These are phyloP conservation scores for Cavia porcellus DNA, from an alignment of 2,113 vertebrate genomes.

Conservation along the genomic window DNA sequence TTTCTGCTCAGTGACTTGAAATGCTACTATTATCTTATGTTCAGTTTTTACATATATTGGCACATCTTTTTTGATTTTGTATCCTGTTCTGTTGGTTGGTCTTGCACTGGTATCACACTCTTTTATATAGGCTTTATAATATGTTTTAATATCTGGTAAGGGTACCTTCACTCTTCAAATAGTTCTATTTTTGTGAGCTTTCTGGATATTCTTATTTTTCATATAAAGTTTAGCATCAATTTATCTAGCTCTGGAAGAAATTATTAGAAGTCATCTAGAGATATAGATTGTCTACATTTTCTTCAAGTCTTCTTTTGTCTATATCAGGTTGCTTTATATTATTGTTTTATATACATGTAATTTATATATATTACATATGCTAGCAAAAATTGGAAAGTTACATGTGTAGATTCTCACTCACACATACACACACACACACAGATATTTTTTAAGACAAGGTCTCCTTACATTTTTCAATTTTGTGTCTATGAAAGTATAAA, in stretches of 20 bases:
- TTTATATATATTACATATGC: neutral
- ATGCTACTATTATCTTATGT: neutral
- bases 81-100: neutral
- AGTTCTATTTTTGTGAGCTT: neutral
- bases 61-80: neutral
- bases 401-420: neutral
- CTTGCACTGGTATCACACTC: neutral
- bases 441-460: neutral
- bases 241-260: neutral
- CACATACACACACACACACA: neutral
- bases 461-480: neutral
- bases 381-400: neutral
- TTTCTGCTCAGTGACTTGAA: neutral
- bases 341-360: neutral
- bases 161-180: neutral
- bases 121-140: neutral
- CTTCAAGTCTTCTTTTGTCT: neutral
- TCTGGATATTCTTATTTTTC: slow-evolving; percentile 14
- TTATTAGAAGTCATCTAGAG: slow-evolving; percentile 10
- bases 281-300: neutral
- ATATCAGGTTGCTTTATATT: neutral
- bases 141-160: neutral
- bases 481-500: neutral
- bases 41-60: neutral
- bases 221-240: neutral